phyloP scores from a whole-genome alignment of 2,797 vertebrate genomes.

The Halcyon smyrnensis region DNA sequence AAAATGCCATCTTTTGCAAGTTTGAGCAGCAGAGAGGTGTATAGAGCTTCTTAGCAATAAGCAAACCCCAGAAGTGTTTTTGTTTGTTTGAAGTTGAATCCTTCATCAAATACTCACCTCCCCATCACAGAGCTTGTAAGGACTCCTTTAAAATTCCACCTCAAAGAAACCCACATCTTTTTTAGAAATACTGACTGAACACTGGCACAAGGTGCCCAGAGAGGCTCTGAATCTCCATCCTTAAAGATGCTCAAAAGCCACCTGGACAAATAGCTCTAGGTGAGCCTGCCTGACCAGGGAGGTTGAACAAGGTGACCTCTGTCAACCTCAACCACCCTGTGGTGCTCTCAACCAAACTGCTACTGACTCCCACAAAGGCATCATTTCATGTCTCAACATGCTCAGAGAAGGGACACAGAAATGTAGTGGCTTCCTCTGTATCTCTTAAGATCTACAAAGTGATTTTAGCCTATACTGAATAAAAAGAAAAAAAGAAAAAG shows the following conservation, averaged over 20 bases:
- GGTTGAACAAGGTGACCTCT: not conserved
- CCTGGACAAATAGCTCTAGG: not conserved
- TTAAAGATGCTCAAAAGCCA: not conserved
- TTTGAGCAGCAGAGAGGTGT: not conserved
- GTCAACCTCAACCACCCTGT: not conserved
- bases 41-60: not conserved
- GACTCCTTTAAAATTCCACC: not conserved
- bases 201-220: not conserved
- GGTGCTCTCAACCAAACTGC: not conserved
- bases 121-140: not conserved
- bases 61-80: not conserved
- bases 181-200: not conserved
- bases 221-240: not conserved
- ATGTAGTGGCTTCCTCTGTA: not conserved
- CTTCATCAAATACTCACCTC: not conserved
- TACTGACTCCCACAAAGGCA: not conserved
- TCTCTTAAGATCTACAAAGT: not conserved
- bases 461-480: not conserved
- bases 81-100: not conserved
- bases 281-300: not conserved
- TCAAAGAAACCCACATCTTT: not conserved
- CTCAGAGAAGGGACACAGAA: not conserved
- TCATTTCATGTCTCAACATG: accelerated
- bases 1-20: not conserved
- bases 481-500: not conserved